Evolutionary conservation across 2,113 vertebrate species (phyloP).

Genomic region (Plotosus lineatus): DNA sequence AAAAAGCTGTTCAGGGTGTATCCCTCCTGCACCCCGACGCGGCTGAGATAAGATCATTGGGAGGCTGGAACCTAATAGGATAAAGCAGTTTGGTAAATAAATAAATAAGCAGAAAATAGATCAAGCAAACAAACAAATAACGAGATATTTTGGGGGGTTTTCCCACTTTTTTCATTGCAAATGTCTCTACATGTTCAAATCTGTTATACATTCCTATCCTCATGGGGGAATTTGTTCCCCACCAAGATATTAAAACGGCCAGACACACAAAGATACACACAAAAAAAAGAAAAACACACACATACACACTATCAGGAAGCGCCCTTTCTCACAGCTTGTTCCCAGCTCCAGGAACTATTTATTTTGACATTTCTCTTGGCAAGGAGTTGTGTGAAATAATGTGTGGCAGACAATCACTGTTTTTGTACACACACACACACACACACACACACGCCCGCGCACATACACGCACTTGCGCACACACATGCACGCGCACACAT

Average conservation of each 20-base stretch:
- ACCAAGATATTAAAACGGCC: background rate
- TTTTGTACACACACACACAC: slow-evolving; percentile 6
- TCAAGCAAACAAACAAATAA: no score
- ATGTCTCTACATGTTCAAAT: background rate
- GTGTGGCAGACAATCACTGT: background rate
- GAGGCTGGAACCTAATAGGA: no score
- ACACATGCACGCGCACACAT: no score
- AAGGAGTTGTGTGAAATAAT: slow-evolving; percentile 22
- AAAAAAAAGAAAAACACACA: background rate
- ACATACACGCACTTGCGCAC: background rate
- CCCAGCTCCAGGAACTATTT: slow-evolving; percentile 31
- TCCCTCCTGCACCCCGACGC: no score
- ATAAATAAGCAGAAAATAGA: no score
- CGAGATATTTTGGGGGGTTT: no score
- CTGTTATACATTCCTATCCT: background rate
- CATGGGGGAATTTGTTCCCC: background rate
- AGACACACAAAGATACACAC: background rate
- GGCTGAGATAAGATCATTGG: no score
- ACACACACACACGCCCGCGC: slow-evolving; percentile 14
- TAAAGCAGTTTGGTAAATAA: no score
- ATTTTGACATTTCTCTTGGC: slow-evolving; percentile 40
- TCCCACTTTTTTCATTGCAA: background rate
- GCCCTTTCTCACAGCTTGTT: slow-evolving; percentile 35
- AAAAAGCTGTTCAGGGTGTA: no score
- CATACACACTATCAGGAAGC: slow-evolving; percentile 36